Conservation (phyloP, 2,888 invertebrate species). For the Andricus quercusramuli region DNA sequence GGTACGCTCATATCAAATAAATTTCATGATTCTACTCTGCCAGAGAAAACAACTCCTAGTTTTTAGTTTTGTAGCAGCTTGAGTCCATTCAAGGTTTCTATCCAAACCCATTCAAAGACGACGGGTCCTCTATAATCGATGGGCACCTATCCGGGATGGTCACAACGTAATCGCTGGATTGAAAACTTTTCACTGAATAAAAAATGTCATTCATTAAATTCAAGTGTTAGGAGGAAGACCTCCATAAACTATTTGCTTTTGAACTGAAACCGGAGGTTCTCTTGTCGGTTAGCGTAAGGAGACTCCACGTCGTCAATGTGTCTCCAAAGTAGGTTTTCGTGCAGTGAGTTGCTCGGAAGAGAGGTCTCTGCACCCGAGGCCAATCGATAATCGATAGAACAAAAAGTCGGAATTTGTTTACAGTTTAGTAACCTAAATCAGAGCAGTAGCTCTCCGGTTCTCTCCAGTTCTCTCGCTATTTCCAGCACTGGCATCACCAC, state of each 20-base stretch:
- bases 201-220: constrained; percentile 10
- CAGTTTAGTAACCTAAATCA: constrained; percentile 77
- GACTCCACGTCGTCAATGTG: constrained; percentile 1
- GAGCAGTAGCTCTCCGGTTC: constrained; percentile 58
- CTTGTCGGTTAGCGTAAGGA: background rate
- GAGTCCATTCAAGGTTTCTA: constrained; percentile 28
- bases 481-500: constrained; percentile 11
- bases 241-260: background rate
- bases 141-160: constrained; percentile 4
- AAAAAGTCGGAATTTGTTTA: constrained; percentile 76
- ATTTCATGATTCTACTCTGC: background rate
- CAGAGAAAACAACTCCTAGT: background rate
- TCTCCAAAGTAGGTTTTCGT: constrained; percentile 25
- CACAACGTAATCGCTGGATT: constrained; percentile 14
- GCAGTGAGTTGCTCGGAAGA: constrained; percentile 34
- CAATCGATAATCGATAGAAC: constrained; percentile 75
- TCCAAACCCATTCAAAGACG: constrained; percentile 23
- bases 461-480: constrained; percentile 45
- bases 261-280: background rate
- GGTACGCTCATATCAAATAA: constrained; percentile 18
- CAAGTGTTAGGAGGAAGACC: background rate
- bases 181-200: constrained; percentile 24
- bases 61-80: constrained; percentile 25
- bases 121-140: constrained; percentile 15
- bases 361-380: constrained; percentile 70